phyloP scores from a whole-genome alignment of 1,140 invertebrate species.

The Sitophilus oryzae region DNA sequence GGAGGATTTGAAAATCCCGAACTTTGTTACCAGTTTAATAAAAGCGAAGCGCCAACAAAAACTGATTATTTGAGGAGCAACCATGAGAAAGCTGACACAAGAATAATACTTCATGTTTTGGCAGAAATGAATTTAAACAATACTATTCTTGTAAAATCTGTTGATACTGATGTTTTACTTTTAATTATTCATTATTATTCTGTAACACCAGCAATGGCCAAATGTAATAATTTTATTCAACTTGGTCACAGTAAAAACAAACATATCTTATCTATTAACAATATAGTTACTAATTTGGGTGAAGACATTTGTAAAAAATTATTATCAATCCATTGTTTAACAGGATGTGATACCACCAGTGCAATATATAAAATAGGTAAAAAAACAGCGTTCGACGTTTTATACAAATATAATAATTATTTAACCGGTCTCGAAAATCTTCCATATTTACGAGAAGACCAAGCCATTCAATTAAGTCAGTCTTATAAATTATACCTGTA shows the following conservation, averaged over 20 bases:
- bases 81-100: too few relatives aligned
- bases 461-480: neutral
- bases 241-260: slow-evolving; percentile 2
- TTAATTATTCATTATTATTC: neutral
- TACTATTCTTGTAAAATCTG: too few relatives aligned
- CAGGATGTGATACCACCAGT: slow-evolving; percentile 8
- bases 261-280: neutral
- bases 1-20: neutral
- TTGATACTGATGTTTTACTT: too few relatives aligned
- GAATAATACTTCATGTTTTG: slow-evolving; percentile 2
- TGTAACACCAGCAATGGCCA: neutral
- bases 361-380: slow-evolving; percentile 9
- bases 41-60: too few relatives aligned
- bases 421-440: neutral
- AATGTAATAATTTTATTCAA: slow-evolving; percentile 2
- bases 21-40: too few relatives aligned
- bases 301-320: neutral
- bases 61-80: too few relatives aligned
- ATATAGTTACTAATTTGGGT: slow-evolving; percentile 1
- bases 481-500: neutral
- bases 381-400: slow-evolving; percentile 4
- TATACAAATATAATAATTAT: neutral
- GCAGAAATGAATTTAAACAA: neutral
- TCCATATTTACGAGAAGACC: neutral
- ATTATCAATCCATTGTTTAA: slow-evolving; percentile 5